Evolutionary conservation across 2,888 invertebrate genomes (phyloP).

Genomic region (Dyspetes luteomarginatus): DNA sequence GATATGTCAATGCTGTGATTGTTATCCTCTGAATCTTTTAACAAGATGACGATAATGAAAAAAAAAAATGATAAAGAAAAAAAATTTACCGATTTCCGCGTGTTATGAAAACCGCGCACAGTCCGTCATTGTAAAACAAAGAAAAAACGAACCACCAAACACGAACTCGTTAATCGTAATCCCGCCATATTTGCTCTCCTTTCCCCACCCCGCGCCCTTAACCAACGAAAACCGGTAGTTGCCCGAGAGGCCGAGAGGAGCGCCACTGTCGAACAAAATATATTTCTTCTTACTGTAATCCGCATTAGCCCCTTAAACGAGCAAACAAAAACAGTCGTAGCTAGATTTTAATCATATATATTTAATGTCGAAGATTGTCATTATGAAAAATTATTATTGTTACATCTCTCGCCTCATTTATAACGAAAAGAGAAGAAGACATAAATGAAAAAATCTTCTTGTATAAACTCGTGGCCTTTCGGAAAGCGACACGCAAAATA

Average conservation of each 20-base stretch:
- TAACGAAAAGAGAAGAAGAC: constrained; percentile 7
- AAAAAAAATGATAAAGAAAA: constrained; percentile 47
- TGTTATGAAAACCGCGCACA: neutral
- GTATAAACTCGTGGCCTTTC: constrained; percentile 76
- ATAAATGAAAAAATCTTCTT: constrained; percentile 64
- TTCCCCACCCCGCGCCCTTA: neutral
- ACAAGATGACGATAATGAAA: constrained; percentile 59
- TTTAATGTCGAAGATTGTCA: constrained; percentile 80
- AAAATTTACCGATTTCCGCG: constrained; percentile 3
- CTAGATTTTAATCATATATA: constrained; percentile 78
- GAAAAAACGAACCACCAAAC: neutral
- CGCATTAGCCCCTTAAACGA: constrained; percentile 76
- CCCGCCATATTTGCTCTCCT: neutral
- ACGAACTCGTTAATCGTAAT: neutral
- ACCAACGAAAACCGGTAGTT: too few species aligned
- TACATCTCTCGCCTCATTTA: constrained; percentile 77
- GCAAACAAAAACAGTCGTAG: constrained; percentile 50
- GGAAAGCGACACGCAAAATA: constrained; percentile 69
- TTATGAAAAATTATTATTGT: constrained; percentile 75
- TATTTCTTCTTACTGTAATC: constrained; percentile 80
- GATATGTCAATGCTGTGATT: constrained; percentile 82
- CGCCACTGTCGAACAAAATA: constrained; percentile 62
- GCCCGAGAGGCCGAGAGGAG: constrained; percentile 49
- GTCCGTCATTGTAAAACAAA: neutral
- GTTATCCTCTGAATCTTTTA: constrained; percentile 80